Base-by-base conservation (phyloP, 1,140 invertebrate genomes). In the Platorchestia sp. region DNA sequence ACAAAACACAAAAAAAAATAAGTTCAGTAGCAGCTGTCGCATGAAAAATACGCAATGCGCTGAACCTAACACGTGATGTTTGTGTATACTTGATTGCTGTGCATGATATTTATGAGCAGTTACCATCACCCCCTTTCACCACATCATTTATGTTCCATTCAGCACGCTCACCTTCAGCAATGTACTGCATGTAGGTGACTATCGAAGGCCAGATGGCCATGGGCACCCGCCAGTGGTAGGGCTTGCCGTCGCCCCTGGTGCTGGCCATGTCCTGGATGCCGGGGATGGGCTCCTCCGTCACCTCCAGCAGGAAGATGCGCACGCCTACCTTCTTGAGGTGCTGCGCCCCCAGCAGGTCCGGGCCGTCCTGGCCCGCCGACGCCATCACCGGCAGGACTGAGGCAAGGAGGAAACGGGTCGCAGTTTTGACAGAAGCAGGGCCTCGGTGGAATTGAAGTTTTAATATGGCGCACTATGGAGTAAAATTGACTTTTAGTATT, bases 221-320 rank as follows among this genome's bases (percentile, higher is more conserved):
- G 40, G 95, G 95, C 44, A 96, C 95, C 45, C 95, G 95, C 96
- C 96, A 96, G 95, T 96, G 95, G 75, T 96, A 96, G 27, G 96
- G 96, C 59, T 95, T 59, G 36, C 96, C 96, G 86, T 96, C 96
- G 14, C 96, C 96, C 6, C 96, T 95, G 45, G 96, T 95, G 45
- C 95, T 96, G 41, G 96, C 96, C 96, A 96, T 96, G 36, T 96
- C 96, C 42, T 0, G 45, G 6, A 96, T 53, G 5, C 96, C 95
- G 7, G 93, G 59, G 14, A 96, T 22, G 59, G 96, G 95, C 16
- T 47, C 59, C 7, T 95, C 86, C 0, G 95, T 96, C 27, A 96
- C 96, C 89, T 96, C 96, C n/a, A 96, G 89, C 40, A 96, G 95
- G 95, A 96, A 96, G 91, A 96, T 95, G 53, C 96, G 96, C 43